Base-by-base conservation (phyloP, 2,888 invertebrate genomes). In the Imbricaverruca yamaguchii region DNA sequence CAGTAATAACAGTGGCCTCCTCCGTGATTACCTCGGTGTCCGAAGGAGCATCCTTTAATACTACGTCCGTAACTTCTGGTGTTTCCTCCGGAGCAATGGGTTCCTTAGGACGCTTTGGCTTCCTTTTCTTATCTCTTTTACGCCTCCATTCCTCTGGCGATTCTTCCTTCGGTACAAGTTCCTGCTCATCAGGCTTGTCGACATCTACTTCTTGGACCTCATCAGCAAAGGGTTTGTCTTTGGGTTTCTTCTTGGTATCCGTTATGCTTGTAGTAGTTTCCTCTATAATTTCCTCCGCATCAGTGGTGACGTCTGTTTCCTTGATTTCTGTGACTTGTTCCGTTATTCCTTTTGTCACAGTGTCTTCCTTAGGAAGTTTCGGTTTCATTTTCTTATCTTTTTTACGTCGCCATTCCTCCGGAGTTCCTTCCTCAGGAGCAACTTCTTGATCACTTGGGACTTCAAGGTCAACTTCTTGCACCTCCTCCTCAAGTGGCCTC, bases 261-360 rank as follows among this genome's bases (percentile, higher is more conserved):
- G 93, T 88, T 86, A 92, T 93, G 86, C 93, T 93, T 23, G 94
- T 90, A 0, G 92, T 94, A 55, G 93, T 89, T 87, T 91, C 91
- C 86, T 92, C 91, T 79, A 90, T 89, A 83, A 87, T 87, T 12
- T 87, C 84, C 82, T 87, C 85, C 3, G 85, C 85, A 56, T 85
- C 85, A 10, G 84, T 82, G 55, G 85, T 84, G 56, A 84, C 84
- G 25, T 84, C 84, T 83, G 85, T 83, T 65, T 84, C 82, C 55
- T 82, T 83, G 84, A 86, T 87, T 0, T 88, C 86, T 0, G 86
- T 86, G 15, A 89, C 85, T 82, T 89, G 88, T 4, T 88, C 87
- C 23, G 86, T 86, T 53, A 87, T 87, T 81, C 88, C 88, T 78
- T 87, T 85, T 1, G 89, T 81, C 21, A 80, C 80, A 74, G 81